phyloP scores from a whole-genome alignment of 1,140 invertebrate species.

The Aphelenchoides besseyi region DNA sequence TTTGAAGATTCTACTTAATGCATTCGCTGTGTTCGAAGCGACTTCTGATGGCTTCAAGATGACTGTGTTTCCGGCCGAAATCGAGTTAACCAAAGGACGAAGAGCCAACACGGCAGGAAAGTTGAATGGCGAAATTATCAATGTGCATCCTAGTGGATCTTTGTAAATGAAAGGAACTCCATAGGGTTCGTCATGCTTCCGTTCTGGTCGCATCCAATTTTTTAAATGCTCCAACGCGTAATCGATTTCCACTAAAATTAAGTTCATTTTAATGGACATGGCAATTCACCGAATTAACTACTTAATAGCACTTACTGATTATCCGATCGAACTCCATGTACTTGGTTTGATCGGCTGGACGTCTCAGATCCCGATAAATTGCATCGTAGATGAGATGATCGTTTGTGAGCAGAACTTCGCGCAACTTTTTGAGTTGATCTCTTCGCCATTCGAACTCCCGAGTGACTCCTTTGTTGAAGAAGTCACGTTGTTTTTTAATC shows the following conservation, averaged over 20 bases:
- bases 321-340: neutral
- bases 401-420: neutral
- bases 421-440: neutral
- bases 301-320: neutral
- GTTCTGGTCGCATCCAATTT: slow-evolving; percentile 39
- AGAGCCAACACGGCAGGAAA: slow-evolving; percentile 84
- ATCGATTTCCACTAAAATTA: slow-evolving; percentile 43
- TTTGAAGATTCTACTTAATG: slow-evolving; percentile 75
- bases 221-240: slow-evolving; percentile 46
- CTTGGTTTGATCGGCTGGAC: slow-evolving; percentile 9
- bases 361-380: slow-evolving; percentile 43
- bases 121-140: slow-evolving; percentile 83
- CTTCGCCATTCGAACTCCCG: neutral
- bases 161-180: slow-evolving; percentile 80
- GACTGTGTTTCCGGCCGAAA: slow-evolving; percentile 76
- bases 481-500: slow-evolving; percentile 13
- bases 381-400: slow-evolving; percentile 17
- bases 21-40: slow-evolving; percentile 71
- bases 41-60: slow-evolving; percentile 63
- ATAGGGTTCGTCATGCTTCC: slow-evolving; percentile 71
- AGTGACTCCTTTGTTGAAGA: slow-evolving; percentile 10
- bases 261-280: slow-evolving; percentile 32
- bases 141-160: slow-evolving; percentile 93
- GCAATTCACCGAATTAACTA: neutral
- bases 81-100: slow-evolving; percentile 74